Conservation (phyloP, 2,113 vertebrate genomes). For the Alexandromys fortis region DNA sequence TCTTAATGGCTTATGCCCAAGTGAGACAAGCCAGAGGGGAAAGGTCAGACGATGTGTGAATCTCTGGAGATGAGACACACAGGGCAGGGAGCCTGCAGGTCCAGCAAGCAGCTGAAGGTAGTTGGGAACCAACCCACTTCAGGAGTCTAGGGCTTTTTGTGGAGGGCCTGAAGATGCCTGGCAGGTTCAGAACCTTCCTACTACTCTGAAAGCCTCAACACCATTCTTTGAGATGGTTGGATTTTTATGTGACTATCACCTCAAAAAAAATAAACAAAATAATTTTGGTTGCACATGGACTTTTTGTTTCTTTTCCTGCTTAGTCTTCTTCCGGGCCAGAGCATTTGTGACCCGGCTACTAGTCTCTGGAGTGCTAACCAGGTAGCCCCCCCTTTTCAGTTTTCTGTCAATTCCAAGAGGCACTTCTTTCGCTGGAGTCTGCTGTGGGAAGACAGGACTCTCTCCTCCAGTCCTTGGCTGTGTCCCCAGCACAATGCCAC, state of each 20-base stretch:
- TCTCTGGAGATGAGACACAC: background rate
- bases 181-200: rapidly evolving
- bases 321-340: background rate
- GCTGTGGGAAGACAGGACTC: rapidly evolving
- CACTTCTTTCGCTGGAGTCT: background rate
- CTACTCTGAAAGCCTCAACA: no score
- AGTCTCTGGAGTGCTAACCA: background rate
- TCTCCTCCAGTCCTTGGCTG: background rate
- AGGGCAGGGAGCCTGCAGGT: no score
- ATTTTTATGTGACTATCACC: background rate
- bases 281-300: background rate
- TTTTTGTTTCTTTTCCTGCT: background rate
- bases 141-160: background rate
- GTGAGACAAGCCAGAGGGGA: background rate
- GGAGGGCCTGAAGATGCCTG: rapidly evolving
- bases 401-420: background rate
- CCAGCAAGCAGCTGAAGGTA: rapidly evolving
- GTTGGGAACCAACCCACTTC: rapidly evolving
- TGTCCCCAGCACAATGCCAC: background rate
- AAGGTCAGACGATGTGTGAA: rapidly evolving
- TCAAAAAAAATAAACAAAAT: background rate
- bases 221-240: background rate
- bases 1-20: no score
- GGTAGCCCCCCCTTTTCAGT: no score
- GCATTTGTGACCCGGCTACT: no score